Evolutionary conservation across 2,113 vertebrate species (phyloP).

Genomic region (Ictalurus punctatus): DNA sequence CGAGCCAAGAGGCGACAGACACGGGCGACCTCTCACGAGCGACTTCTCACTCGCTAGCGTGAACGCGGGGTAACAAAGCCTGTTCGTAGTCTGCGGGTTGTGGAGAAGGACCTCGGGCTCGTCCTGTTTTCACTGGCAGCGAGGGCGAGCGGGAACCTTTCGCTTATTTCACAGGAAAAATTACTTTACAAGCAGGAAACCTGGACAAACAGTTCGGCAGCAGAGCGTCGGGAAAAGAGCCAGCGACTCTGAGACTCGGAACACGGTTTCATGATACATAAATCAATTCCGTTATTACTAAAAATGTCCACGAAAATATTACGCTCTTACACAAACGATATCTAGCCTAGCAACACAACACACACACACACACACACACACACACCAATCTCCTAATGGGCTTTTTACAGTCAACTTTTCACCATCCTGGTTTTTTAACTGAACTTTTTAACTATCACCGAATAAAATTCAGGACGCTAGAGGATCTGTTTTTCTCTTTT

Average conservation of each 20-base stretch:
- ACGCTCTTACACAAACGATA: neutral
- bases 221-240: slow-evolving; percentile 46
- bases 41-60: neutral
- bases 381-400: neutral
- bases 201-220: slow-evolving; percentile 70
- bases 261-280: slow-evolving; percentile 6
- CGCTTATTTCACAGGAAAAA: slow-evolving; percentile 67
- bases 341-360: neutral
- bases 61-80: neutral
- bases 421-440: neutral
- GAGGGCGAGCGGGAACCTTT: slow-evolving; percentile 63
- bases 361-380: slow-evolving; percentile 14
- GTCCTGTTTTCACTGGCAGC: slow-evolving; percentile 79
- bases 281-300: slow-evolving; percentile 23
- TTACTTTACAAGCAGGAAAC: slow-evolving; percentile 78
- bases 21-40: neutral
- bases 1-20: neutral
- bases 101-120: slow-evolving; percentile 64
- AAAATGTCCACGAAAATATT: neutral
- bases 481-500: slow-evolving; percentile 1
- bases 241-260: slow-evolving; percentile 19
- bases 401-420: neutral
- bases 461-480: neutral
- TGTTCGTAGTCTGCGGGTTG: slow-evolving; percentile 7
- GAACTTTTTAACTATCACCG: neutral